Percentiles rank a stretch among this genome's conserved stretches.
Conservation (phyloP, 2,797 vertebrate species). For the Thalassophryne amazonica region DNA sequence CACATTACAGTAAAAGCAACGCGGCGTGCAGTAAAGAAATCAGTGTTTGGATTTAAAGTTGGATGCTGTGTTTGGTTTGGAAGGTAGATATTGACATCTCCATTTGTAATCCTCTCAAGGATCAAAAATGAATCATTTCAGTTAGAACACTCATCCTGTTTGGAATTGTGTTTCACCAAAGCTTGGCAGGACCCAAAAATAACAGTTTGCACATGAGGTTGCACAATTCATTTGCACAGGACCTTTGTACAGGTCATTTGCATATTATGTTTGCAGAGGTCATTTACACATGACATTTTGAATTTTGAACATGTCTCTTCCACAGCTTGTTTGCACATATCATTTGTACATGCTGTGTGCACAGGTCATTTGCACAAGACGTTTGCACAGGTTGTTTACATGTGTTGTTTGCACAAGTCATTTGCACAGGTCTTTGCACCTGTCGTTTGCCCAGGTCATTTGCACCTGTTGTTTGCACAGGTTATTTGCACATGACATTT, state of each 20-base stretch:
- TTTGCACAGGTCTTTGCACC: conserved; percentile 1
- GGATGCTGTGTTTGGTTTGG: background rate
- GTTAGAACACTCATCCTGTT: conserved; percentile 12
- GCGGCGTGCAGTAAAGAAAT: background rate
- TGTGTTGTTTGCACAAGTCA: no score
- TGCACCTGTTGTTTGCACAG: no score
- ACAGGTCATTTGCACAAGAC: background rate
- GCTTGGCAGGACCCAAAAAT: background rate
- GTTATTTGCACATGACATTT: background rate
- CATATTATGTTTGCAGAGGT: conserved; percentile 2
- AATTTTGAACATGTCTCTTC: no score
- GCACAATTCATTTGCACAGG: background rate
- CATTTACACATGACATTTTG: no score
- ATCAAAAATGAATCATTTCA: conserved; percentile 24
- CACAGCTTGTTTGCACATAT: conserved; percentile 2
- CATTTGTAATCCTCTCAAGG: conserved; percentile 10
- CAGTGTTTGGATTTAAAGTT: background rate
- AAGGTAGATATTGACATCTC: conserved; percentile 3
- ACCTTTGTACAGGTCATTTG: conserved; percentile 7
- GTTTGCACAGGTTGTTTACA: conserved; percentile 13
- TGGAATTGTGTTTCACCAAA: conserved; percentile 4
- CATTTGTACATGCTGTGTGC: background rate
- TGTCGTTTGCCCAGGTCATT: conserved; percentile 8
- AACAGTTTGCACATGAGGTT: background rate
- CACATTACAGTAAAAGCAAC: background rate